These are phyloP conservation scores for Stichodactyla helianthus DNA, from an alignment of 64 coral and sea anemone species.

Conservation along the genomic window DNA sequence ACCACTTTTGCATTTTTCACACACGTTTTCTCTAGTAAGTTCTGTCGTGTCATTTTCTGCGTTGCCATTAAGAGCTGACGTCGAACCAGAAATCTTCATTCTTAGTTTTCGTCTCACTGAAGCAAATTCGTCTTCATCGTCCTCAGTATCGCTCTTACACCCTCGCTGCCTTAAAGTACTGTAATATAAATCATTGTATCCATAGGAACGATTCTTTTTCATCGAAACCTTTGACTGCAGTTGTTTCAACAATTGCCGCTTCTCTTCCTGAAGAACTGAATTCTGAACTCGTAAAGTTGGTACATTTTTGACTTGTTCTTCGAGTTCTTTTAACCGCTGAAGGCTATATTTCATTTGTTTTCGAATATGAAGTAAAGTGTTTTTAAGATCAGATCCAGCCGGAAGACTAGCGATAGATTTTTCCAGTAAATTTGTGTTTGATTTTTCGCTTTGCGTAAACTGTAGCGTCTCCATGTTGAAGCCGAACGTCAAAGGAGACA, in stretches of 20 bases:
- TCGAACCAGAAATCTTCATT: slow-evolving; percentile 52
- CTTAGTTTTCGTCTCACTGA: slow-evolving; percentile 58
- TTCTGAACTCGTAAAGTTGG: slow-evolving; percentile 91
- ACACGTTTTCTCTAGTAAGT: not conserved
- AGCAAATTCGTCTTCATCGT: slow-evolving; percentile 73
- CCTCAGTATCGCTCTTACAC: slow-evolving; percentile 87
- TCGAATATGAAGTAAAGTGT: slow-evolving; percentile 68
- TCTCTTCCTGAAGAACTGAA: slow-evolving; percentile 95
- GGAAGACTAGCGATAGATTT: slow-evolving; percentile 79
- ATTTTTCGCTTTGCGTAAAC: not conserved
- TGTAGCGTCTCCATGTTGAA: slow-evolving; percentile 1
- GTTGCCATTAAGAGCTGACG: not conserved
- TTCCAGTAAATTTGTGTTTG: slow-evolving; percentile 58
- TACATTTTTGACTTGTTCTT: slow-evolving; percentile 81
- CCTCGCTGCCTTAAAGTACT: slow-evolving; percentile 48
- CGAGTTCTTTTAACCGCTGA: slow-evolving; percentile 74
- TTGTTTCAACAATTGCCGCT: slow-evolving; percentile 81
- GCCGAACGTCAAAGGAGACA: slow-evolving; percentile 8
- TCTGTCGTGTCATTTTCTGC: not conserved
- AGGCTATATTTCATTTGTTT: slow-evolving; percentile 88
- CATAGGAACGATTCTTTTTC: slow-evolving; percentile 54
- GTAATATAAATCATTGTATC: slow-evolving; percentile 5
- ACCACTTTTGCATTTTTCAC: not conserved
- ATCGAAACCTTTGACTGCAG: slow-evolving; percentile 55
- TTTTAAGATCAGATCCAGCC: slow-evolving; percentile 74